phyloP scores from a whole-genome alignment of 2,113 vertebrate genomes.

The Serinus canaria region DNA sequence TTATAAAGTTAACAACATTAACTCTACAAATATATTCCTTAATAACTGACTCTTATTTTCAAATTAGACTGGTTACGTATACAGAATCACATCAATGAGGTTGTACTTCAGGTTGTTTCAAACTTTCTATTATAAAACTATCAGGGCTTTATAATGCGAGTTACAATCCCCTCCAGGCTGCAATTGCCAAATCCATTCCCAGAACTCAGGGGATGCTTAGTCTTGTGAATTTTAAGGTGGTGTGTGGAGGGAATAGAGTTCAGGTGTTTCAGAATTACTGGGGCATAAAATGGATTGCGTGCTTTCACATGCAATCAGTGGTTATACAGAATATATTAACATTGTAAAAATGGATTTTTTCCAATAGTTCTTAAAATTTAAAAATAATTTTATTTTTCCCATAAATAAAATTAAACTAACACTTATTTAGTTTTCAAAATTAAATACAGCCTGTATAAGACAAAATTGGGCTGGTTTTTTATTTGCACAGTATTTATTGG shows the following conservation, averaged over 20 bases:
- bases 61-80: conserved; percentile 47
- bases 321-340: neutral
- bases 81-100: neutral
- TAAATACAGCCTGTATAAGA: neutral
- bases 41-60: conserved; percentile 1
- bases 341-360: neutral
- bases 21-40: conserved; percentile 39
- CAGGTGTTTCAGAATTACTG: conserved; percentile 18
- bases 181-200: conserved; percentile 7
- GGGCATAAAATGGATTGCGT: neutral
- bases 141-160: neutral
- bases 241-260: neutral
- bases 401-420: neutral
- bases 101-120: conserved; percentile 40
- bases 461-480: neutral
- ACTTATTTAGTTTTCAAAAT: neutral
- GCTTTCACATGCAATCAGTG: neutral
- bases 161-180: neutral
- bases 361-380: neutral
- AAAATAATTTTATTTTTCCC: neutral
- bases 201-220: neutral
- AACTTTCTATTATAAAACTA: neutral
- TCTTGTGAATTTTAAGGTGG: neutral
- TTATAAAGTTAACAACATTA: conserved; percentile 54
- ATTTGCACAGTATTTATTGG: neutral